Percentiles rank a stretch among this genome's conserved stretches.
These are phyloP conservation scores for Microcebus griseorufus DNA, from an alignment of 2,113 vertebrate species.

Conservation along the genomic window DNA sequence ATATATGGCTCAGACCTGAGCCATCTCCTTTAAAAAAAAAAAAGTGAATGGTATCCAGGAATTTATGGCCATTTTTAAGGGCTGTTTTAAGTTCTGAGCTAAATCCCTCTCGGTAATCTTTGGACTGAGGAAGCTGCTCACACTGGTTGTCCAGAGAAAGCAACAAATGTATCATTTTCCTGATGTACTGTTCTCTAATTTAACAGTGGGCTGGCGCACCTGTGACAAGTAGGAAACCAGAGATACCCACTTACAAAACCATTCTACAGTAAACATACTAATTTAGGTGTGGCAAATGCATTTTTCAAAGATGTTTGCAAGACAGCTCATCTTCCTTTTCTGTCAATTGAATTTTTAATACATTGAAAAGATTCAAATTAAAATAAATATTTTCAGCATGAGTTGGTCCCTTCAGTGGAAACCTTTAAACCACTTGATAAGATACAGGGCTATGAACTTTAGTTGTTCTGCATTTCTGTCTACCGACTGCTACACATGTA, in stretches of 20 bases:
- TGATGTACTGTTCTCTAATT: not conserved
- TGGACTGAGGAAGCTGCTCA: not conserved
- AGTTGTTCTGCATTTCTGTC: not conserved
- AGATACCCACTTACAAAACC: constrained; percentile 13
- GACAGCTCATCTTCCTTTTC: not conserved
- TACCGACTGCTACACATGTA: not conserved
- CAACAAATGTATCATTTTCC: not conserved
- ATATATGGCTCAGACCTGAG: not conserved
- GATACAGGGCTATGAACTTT: not conserved
- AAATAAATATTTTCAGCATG: constrained; percentile 35
- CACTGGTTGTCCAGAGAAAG: not conserved
- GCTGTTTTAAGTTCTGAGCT: not conserved
- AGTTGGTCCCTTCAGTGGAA: not conserved
- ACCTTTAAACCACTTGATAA: not conserved
- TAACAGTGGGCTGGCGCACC: not conserved
- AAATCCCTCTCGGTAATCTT: not conserved
- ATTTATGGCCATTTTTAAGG: constrained; percentile 1
- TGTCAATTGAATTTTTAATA: constrained; percentile 38
- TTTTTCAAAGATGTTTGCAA: constrained; percentile 30
- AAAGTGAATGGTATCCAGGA: not conserved
- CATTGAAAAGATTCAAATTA: not conserved
- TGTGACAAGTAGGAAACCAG: constrained; percentile 24
- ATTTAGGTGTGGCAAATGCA: not conserved
- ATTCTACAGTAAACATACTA: not conserved
- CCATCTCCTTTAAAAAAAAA: not conserved